Conservation (phyloP, 2,888 invertebrate genomes). For the Eupithecia vulgata region DNA sequence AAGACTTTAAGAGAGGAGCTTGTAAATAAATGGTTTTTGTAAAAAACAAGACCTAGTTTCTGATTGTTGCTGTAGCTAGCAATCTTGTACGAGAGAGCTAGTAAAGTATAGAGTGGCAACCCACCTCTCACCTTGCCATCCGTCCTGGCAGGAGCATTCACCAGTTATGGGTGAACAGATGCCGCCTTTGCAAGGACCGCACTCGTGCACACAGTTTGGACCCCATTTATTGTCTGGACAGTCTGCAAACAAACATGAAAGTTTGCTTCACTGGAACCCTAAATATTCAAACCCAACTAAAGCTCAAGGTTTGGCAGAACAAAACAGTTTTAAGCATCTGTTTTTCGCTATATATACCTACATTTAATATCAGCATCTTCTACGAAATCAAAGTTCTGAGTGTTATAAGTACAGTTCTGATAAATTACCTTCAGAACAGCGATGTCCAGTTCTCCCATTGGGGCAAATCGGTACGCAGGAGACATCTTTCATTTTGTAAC, state of each 20-base stretch:
- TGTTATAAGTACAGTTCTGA: too few species aligned
- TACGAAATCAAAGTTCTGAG: background rate
- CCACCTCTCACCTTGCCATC: constrained; percentile 89
- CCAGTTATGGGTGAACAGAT: constrained; percentile 87
- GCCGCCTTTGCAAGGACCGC: constrained; percentile 85
- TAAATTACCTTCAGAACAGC: constrained; percentile 81
- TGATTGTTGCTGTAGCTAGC: background rate
- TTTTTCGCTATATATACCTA: background rate
- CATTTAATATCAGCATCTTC: background rate
- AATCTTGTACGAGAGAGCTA: background rate
- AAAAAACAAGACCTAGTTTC: too few species aligned
- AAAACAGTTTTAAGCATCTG: background rate
- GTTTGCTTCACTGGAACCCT: background rate
- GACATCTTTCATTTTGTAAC: constrained; percentile 87
- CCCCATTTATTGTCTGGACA: constrained; percentile 90
- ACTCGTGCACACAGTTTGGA: constrained; percentile 87
- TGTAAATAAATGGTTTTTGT: background rate
- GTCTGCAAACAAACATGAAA: constrained; percentile 70
- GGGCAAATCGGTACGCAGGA: constrained; percentile 86
- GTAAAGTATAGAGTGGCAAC: constrained; percentile 54
- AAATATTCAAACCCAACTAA: background rate
- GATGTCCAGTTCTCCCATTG: constrained; percentile 84
- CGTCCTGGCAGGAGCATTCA: constrained; percentile 86
- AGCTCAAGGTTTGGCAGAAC: background rate
- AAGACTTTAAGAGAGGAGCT: background rate